Evolutionary conservation across 2,888 invertebrate species (phyloP).

Genomic region (Caenorhabditis sp.): DNA sequence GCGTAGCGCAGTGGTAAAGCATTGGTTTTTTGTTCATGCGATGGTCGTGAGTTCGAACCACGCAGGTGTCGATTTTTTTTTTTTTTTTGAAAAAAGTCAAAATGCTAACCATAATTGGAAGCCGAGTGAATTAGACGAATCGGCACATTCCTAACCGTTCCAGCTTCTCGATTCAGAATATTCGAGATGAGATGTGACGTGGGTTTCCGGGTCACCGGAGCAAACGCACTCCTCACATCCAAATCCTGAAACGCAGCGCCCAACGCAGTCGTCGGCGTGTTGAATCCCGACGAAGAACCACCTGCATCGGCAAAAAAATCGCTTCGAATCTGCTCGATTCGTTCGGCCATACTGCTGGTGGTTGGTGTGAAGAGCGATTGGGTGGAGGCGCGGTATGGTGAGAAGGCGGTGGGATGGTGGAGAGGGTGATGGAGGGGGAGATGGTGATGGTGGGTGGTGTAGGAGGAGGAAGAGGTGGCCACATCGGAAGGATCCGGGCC

Average conservation of each 20-base stretch:
- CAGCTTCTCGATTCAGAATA: slow-evolving; percentile 23
- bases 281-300: slow-evolving; percentile 53
- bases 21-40: too few relatives aligned
- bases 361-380: slow-evolving; percentile 40
- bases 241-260: slow-evolving; percentile 53
- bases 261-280: slow-evolving; percentile 56
- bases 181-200: slow-evolving; percentile 17
- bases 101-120: slow-evolving; percentile 11
- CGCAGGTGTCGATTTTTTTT: neutral
- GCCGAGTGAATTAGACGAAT: slow-evolving; percentile 26
- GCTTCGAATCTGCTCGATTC: slow-evolving; percentile 40
- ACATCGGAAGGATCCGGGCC: neutral
- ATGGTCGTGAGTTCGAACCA: neutral
- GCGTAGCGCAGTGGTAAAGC: too few relatives aligned
- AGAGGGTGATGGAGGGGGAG: neutral
- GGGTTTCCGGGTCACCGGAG: slow-evolving; percentile 20
- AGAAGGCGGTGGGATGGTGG: slow-evolving; percentile 37
- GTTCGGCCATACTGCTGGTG: slow-evolving; percentile 17
- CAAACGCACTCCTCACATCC: slow-evolving; percentile 52
- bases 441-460: neutral
- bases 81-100: too few relatives aligned
- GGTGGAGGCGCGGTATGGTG: slow-evolving; percentile 45
- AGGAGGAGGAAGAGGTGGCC: neutral
- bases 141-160: slow-evolving; percentile 28
- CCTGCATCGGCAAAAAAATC: slow-evolving; percentile 35